Percentiles rank a stretch among this genome's conserved stretches.
Evolutionary conservation across 2,888 invertebrate species (phyloP).

Genomic region (Trilocha varians): DNA sequence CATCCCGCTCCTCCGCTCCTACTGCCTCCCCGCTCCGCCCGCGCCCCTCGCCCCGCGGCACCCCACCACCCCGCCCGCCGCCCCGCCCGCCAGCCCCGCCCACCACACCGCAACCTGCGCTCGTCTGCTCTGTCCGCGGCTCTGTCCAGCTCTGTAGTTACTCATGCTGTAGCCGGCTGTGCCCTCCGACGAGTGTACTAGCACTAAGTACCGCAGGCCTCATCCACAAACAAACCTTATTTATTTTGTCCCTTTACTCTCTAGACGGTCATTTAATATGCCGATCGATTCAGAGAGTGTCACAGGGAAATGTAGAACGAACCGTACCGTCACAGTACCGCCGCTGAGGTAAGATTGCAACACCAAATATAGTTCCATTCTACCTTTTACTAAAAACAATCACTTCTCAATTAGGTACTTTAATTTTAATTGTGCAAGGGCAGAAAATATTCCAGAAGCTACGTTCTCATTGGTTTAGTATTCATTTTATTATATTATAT

Average conservation of each 20-base stretch:
- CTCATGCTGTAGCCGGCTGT: conserved; percentile 60
- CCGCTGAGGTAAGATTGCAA: conserved; percentile 65
- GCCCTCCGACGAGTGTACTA: conserved; percentile 39
- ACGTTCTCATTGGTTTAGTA: no score
- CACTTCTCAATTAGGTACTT: no score
- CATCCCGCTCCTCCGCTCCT: conserved; percentile 75
- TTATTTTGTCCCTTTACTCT: conserved; percentile 76
- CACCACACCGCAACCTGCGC: conserved; percentile 69
- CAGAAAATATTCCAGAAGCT: no score
- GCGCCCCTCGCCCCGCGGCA: conserved; percentile 41
- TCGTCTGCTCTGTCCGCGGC: no score
- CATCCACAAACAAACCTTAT: conserved; percentile 71
- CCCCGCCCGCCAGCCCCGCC: no score
- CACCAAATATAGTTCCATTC: conserved; percentile 48
- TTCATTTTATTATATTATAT: not conserved
- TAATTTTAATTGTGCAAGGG: not conserved
- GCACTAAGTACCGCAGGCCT: conserved; percentile 61
- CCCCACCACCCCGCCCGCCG: not conserved
- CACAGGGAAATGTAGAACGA: conserved; percentile 73
- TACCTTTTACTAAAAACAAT: conserved; percentile 27
- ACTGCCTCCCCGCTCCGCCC: conserved; percentile 49
- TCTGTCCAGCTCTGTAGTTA: conserved; percentile 67
- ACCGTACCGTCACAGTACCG: conserved; percentile 66
- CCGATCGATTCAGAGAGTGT: conserved; percentile 73
- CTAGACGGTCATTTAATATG: conserved; percentile 79